Conservation (phyloP, 1,140 invertebrate species). For the Patella vulgata region DNA sequence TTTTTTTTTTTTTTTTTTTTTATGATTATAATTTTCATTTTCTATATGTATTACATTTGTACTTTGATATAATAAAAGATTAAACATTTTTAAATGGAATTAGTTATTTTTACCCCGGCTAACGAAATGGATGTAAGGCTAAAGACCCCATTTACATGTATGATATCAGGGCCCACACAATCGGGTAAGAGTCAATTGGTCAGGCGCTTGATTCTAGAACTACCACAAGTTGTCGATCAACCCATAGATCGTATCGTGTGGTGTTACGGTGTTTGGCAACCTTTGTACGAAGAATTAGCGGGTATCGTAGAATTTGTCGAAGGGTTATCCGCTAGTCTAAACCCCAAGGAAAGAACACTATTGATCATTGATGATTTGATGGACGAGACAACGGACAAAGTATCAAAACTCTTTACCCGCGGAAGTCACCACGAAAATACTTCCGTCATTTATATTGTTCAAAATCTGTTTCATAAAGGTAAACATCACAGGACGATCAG, state of each 20-base stretch:
- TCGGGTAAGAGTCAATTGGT: background rate
- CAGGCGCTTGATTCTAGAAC: too few species aligned
- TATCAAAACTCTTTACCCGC: constrained; percentile 24
- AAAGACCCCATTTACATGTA: constrained; percentile 2
- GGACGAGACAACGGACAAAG: constrained; percentile 11
- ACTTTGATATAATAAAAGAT: too few species aligned
- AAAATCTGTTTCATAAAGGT: constrained; percentile 29
- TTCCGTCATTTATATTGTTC: constrained; percentile 24
- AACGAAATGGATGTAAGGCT: constrained; percentile 7
- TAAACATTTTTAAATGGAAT: too few species aligned
- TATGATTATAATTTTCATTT: too few species aligned
- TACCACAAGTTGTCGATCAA: background rate
- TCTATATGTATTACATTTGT: too few species aligned
- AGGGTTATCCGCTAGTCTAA: background rate
- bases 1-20: too few species aligned
- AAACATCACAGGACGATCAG: constrained; percentile 32
- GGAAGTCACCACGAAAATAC: constrained; percentile 21
- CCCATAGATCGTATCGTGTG: constrained; percentile 20
- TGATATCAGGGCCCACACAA: background rate
- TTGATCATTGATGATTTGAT: constrained; percentile 28
- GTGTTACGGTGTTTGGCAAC: constrained; percentile 29
- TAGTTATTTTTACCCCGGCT: too few species aligned
- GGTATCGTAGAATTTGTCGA: constrained; percentile 13
- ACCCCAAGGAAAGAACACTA: background rate
- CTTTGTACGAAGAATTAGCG: background rate